Percentiles rank a stretch among this genome's conserved stretches.
phyloP scores from a whole-genome alignment of 2,113 vertebrate species.

The Oenanthe oenanthe region DNA sequence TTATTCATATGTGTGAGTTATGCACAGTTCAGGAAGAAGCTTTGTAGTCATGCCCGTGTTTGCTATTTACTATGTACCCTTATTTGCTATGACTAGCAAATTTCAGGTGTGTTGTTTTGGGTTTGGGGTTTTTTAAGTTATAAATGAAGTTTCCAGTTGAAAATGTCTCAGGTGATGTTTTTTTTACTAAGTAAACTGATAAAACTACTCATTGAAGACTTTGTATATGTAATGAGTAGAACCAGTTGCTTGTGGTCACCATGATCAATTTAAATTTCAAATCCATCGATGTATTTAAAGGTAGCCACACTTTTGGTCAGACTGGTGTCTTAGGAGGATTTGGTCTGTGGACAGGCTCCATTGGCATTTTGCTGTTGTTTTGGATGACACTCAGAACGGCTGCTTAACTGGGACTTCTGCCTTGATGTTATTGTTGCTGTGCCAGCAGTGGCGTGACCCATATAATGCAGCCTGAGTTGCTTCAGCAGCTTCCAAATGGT shows the following conservation, averaged over 20 bases:
- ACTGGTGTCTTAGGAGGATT: background rate
- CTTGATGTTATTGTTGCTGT: background rate
- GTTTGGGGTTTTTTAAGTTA: background rate
- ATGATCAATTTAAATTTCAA: background rate
- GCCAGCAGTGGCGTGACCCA: background rate
- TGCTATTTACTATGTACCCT: background rate
- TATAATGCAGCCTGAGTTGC: background rate
- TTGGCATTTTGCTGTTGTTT: background rate
- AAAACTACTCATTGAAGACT: background rate
- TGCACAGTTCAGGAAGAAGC: background rate
- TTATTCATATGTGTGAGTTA: background rate
- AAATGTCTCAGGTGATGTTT: background rate
- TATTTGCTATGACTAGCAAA: background rate
- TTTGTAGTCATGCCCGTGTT: background rate
- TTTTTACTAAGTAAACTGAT: background rate
- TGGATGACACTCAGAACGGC: rapidly evolving
- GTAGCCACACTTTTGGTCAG: background rate
- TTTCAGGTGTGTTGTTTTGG: background rate
- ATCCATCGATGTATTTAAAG: background rate
- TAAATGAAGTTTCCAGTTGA: background rate
- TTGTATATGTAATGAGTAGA: background rate
- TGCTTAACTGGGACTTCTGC: background rate
- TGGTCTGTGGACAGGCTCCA: background rate
- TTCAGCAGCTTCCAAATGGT: background rate
- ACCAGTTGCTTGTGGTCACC: background rate